A percentile compares a stretch with the other conserved stretches of the same genome.
phyloP scores from a whole-genome alignment of 2,888 invertebrate genomes.

The Rhorus exstirpatorius region DNA sequence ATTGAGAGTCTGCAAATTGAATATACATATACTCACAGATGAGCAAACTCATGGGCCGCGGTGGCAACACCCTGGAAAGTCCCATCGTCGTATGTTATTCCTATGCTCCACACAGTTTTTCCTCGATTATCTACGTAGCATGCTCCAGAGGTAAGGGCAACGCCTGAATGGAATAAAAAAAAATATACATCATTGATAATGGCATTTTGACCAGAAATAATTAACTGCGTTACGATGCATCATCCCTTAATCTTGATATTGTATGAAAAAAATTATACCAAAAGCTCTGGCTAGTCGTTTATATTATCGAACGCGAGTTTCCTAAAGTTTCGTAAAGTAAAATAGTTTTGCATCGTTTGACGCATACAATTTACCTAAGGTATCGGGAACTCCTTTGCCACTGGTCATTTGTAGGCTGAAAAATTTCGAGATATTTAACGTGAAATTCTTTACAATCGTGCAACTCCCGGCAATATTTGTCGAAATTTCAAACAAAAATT shows the following conservation, averaged over 20 bases:
- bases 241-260: background rate
- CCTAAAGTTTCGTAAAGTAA: too few species aligned
- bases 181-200: background rate
- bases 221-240: too few species aligned
- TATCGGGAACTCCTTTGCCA: constrained; percentile 26
- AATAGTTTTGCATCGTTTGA: too few species aligned
- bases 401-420: constrained; percentile 26
- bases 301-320: too few species aligned
- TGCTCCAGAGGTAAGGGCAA: constrained; percentile 19
- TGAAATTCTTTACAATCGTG: too few species aligned
- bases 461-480: too few species aligned
- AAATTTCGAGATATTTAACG: background rate
- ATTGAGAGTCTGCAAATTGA: background rate
- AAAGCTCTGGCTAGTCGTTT: too few species aligned
- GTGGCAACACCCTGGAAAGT: constrained; percentile 40
- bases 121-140: background rate
- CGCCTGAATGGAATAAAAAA: constrained; percentile 9
- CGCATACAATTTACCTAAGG: constrained; percentile 14
- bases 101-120: background rate
- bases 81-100: constrained; percentile 28
- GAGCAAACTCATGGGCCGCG: constrained; percentile 54
- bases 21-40: constrained; percentile 39
- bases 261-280: background rate
- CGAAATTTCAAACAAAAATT: background rate
- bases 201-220: too few species aligned